These are phyloP conservation scores for Platysternon megacephalum DNA, from an alignment of 2,113 vertebrate genomes.

Conservation along the genomic window DNA sequence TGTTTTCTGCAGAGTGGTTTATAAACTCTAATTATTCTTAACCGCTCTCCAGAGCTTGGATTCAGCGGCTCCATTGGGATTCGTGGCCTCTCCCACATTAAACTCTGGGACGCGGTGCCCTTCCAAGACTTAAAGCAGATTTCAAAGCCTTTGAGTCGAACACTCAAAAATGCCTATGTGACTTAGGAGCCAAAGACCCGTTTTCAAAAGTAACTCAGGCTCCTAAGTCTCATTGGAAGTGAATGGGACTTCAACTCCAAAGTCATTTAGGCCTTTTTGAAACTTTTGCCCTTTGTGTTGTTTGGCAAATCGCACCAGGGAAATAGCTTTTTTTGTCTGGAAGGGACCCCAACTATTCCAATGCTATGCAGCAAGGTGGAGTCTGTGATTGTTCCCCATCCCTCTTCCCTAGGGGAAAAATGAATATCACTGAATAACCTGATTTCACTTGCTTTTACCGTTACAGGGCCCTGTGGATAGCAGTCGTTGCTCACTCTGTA, in stretches of 20 bases:
- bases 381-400: neutral
- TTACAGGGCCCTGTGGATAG: neutral
- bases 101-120: neutral
- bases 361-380: neutral
- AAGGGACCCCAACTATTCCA: neutral
- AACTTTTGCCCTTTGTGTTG: neutral
- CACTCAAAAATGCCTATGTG: neutral
- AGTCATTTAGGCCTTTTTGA: neutral
- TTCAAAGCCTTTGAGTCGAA: neutral
- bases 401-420: neutral
- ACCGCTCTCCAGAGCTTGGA: neutral
- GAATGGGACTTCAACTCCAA: neutral
- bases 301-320: neutral
- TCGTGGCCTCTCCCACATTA: neutral
- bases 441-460: neutral
- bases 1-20: neutral
- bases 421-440: neutral
- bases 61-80: neutral
- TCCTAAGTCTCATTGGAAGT: neutral
- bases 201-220: neutral
- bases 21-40: neutral
- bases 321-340: neutral
- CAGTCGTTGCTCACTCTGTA: neutral
- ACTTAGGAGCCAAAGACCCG: neutral
- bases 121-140: neutral